Evolutionary conservation across 2,113 vertebrate species (phyloP).

Genomic region (Pantherophis guttatus): DNA sequence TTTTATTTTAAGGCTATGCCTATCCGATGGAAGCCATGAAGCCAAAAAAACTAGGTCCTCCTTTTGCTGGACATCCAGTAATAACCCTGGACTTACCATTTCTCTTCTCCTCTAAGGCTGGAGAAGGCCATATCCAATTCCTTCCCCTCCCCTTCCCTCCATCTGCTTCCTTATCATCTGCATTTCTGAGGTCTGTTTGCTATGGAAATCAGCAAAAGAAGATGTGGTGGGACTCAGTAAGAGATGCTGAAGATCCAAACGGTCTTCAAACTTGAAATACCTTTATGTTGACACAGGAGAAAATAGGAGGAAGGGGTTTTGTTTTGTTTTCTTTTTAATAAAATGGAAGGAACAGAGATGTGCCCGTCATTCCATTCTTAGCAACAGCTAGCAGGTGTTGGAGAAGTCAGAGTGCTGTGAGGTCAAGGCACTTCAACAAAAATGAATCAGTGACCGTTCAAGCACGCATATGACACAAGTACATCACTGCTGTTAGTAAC

Average conservation of each 20-base stretch:
- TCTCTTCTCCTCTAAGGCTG: neutral
- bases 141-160: neutral
- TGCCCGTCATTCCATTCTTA: neutral
- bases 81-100: neutral
- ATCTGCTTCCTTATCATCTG: neutral
- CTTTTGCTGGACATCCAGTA: neutral
- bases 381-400: neutral
- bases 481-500: neutral
- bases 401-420: neutral
- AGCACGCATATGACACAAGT: neutral
- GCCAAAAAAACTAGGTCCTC: neutral
- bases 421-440: neutral
- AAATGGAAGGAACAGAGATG: neutral
- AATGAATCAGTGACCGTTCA: neutral
- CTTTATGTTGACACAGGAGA: neutral
- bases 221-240: neutral
- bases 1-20: neutral
- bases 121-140: neutral
- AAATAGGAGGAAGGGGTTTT: neutral
- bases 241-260: neutral
- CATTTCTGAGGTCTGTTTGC: neutral
- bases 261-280: neutral
- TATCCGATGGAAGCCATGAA: neutral
- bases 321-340: neutral
- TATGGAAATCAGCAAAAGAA: neutral